Conservation (phyloP, 2,797 vertebrate species). For the Microcaecilia unicolor region DNA sequence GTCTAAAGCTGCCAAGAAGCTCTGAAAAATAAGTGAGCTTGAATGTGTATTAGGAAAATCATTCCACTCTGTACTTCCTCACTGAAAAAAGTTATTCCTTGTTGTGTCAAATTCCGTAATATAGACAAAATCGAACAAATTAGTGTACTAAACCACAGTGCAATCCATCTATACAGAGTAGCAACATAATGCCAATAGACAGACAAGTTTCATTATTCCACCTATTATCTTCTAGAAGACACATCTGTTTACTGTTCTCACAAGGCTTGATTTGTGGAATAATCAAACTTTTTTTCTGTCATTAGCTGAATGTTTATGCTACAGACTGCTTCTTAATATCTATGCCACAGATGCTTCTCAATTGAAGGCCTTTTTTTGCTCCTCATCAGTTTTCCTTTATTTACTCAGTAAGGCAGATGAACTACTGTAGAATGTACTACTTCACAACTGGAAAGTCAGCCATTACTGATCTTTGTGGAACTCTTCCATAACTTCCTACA, state of each 20-base stretch:
- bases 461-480: too few relatives aligned
- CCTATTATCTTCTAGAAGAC: neutral
- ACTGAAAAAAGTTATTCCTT: too few relatives aligned
- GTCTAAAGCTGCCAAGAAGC: too few relatives aligned
- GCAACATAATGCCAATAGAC: neutral
- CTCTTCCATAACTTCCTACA: too few relatives aligned
- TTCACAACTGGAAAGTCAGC: neutral
- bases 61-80: too few relatives aligned
- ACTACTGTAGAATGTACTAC: accelerated
- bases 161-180: neutral
- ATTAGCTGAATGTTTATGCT: neutral
- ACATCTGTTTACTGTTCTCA: neutral
- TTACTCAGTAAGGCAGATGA: neutral
- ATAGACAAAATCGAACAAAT: neutral
- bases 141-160: neutral
- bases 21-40: too few relatives aligned
- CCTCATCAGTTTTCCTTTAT: neutral
- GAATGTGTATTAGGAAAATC: too few relatives aligned
- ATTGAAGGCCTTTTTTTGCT: conserved; percentile 5
- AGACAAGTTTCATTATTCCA: neutral
- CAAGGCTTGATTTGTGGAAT: neutral
- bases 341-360: neutral
- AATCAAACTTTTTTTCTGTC: conserved; percentile 2
- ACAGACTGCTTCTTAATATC: neutral
- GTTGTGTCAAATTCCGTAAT: too few relatives aligned